Base-by-base conservation (phyloP, 2,113 vertebrate species). In the Aptenodytes patagonicus region DNA sequence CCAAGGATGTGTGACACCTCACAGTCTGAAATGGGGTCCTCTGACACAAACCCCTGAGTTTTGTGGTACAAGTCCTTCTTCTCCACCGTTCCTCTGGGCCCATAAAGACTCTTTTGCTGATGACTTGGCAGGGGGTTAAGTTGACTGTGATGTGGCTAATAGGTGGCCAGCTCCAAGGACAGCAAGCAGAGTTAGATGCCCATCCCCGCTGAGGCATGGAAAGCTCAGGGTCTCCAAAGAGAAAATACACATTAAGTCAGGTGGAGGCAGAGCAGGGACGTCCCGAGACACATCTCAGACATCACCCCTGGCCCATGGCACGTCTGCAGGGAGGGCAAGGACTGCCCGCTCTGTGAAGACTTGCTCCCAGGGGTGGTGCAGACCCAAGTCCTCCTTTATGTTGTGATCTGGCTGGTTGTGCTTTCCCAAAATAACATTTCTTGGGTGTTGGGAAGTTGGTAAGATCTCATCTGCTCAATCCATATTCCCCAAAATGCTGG, bases 111-210 rank as follows among this genome's bases (percentile, higher is more conserved):
- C 26, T 21, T 4, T 13, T 65, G 46, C 34, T 57, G 40, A 49
- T 66, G 49, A 32, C 4, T 34, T 57, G 31, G 11, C 14, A 81
- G 22, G 6, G 9, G 10, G 11, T 83, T 54, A 44, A 40, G 15
- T 2, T 64, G 34, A n/a, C 44, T 0, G 0, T 15, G 31, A 26
- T 31, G 26, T 17, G 22, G 51, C 16, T 34, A n/a, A 28, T 25
- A 68, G 42, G 32, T 54, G 40, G 11, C 15, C 57, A 76, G 11
- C 40, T 81, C 47, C 61, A 84, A 40, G 25, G 9, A 51, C 1
- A 69, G 24, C 14, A 78, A 28, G 7, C 15, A 62, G 26, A 34
- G 38, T 46, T 62, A 75, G 21, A n/a, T 77, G 46, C 3, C 11
- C 58, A 44, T 44, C 25, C 17, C 17, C 11, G 46, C 1, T 17